These are phyloP conservation scores for Neomicropteryx cornuta DNA, from an alignment of 1,140 invertebrate species.

Conservation along the genomic window DNA sequence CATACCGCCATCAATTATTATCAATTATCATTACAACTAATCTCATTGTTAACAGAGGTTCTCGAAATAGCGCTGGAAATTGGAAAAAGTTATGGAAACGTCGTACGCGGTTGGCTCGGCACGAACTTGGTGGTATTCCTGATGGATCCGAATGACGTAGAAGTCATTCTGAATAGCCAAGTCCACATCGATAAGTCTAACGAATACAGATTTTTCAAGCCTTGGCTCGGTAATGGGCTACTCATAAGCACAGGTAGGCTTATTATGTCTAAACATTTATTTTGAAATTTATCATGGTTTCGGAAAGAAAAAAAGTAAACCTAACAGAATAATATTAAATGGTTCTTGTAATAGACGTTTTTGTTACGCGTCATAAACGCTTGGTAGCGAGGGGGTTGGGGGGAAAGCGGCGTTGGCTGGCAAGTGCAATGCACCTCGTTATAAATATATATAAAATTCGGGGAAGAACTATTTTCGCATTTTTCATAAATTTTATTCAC, in stretches of 20 bases:
- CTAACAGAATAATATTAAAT: too few species aligned
- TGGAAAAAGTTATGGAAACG: slow-evolving; percentile 41
- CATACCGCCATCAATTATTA: background rate
- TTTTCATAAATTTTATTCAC: too few species aligned
- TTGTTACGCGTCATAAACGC: too few species aligned
- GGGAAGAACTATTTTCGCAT: too few species aligned
- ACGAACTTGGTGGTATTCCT: slow-evolving; percentile 52
- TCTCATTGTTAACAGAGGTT: slow-evolving; percentile 25
- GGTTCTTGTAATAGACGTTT: too few species aligned
- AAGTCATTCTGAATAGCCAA: slow-evolving; percentile 55
- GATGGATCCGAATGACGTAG: slow-evolving; percentile 52
- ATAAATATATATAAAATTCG: too few species aligned
- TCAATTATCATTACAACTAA: background rate
- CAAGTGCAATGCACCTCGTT: too few species aligned
- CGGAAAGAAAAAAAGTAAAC: slow-evolving; percentile 1
- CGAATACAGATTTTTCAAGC: slow-evolving; percentile 76
- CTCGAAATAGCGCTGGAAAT: slow-evolving; percentile 31
- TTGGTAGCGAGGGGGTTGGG: too few species aligned
- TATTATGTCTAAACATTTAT: background rate
- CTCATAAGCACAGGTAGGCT: slow-evolving; percentile 58
- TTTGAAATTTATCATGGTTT: slow-evolving; percentile 2
- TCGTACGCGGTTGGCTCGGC: slow-evolving; percentile 52
- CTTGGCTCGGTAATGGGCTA: slow-evolving; percentile 82
- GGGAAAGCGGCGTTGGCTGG: too few species aligned
- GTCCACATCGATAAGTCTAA: slow-evolving; percentile 73